Percentiles rank a stretch among this genome's conserved stretches.
Evolutionary conservation across 1,140 invertebrate genomes (phyloP).

Genomic region (Heterodera carotae): DNA sequence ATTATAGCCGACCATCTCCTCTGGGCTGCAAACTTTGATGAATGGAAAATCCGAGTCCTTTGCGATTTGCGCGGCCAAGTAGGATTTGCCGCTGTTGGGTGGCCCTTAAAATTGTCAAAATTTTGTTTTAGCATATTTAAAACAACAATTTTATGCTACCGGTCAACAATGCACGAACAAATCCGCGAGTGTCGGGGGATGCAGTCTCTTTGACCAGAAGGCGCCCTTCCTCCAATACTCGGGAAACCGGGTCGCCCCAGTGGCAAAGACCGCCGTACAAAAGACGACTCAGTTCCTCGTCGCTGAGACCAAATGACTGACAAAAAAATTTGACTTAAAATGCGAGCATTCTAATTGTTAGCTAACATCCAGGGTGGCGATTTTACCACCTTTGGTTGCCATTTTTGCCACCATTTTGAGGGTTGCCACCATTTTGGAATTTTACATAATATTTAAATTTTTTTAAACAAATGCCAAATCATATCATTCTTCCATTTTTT

Average conservation of each 20-base stretch:
- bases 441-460: too few relatives aligned
- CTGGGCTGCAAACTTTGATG: slow-evolving; percentile 92
- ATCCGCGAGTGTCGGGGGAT: slow-evolving; percentile 73
- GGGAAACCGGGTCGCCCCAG: slow-evolving; percentile 84
- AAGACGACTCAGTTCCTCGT: slow-evolving; percentile 46
- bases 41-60: slow-evolving; percentile 97
- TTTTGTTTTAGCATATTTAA: not conserved
- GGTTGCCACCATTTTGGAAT: too few relatives aligned
- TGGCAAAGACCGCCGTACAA: slow-evolving; percentile 80
- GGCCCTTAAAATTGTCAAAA: slow-evolving; percentile 68
- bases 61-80: slow-evolving; percentile 88
- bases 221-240: slow-evolving; percentile 84
- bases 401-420: too few relatives aligned
- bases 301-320: slow-evolving; percentile 70
- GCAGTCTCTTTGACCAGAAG: slow-evolving; percentile 85
- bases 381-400: too few relatives aligned
- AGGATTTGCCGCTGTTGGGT: slow-evolving; percentile 91
- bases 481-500: too few relatives aligned
- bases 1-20: slow-evolving; percentile 96
- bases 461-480: too few relatives aligned
- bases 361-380: too few relatives aligned
- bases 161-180: slow-evolving; percentile 48
- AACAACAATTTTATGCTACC: slow-evolving; percentile 39
- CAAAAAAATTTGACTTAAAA: slow-evolving; percentile 25
- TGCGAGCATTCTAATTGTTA: too few relatives aligned